Evolutionary conservation across 2,113 vertebrate genomes (phyloP), one percentile per base, ranked within the genome.

Genomic region (Myrmophylax atrothorax): DNA sequence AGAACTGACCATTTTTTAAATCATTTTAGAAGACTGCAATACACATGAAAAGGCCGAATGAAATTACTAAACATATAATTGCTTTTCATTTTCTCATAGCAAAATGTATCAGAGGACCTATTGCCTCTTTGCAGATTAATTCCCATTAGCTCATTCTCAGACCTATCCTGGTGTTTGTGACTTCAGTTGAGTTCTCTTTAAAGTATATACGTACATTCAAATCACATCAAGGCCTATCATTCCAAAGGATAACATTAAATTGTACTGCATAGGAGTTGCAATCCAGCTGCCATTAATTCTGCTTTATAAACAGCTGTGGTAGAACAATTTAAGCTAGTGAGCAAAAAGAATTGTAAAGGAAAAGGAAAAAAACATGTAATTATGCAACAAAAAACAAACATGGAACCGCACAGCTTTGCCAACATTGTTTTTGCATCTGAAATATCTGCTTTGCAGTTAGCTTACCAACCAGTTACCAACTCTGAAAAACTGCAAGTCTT

Each of bases 331-430:
- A 76, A 93, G 31, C 79, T 40, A 91, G 90, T 67, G 82, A 96
- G 82, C 70, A 94, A 95, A 94, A 50, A 90, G 82, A 91, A 95
- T 40, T 83, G 70, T 62, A 83, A 81, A 90, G 52, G 10, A 88
- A 93, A 70, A 24, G 14, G 29, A 58, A 85, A 96, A 86, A 87
- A 85, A 1, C 59, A 89, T 87, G 47, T 55, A 95, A 96, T 96
- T 95, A 96, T 47, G 88, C 26, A 95, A 93, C 67, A 96, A 85
- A 90, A 94, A 89, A 50, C 10, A 94, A 96, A 93, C 73, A 91
- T 24, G 55, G 90, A 84, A 83, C 12, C 12, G 78, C 47, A 86
- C 24, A 90, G 82, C 92, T 95, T 96, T 96, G 90, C 93, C 90
- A 96, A 85, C 78, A 95, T 87, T 93, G 81, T 87, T 63, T 94